Evolutionary conservation across 2,113 vertebrate species (phyloP).

Genomic region (Numida meleagris): DNA sequence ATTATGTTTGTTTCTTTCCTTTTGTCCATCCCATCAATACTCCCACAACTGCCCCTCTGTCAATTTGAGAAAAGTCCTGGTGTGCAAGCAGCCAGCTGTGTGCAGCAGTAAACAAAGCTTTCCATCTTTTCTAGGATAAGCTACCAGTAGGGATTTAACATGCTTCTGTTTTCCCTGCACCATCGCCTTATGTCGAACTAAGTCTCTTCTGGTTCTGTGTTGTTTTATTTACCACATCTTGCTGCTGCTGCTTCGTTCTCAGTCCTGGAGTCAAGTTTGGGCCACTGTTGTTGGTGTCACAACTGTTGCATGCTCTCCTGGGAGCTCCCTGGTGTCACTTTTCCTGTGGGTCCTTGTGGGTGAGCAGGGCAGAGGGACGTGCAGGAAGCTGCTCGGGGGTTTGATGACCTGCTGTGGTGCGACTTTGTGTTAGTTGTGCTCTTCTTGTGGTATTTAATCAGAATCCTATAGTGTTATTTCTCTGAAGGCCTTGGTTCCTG

Average conservation of each 20-base stretch:
- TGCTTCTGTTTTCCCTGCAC: neutral
- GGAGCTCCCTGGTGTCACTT: neutral
- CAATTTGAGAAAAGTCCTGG: neutral
- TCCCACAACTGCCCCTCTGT: neutral
- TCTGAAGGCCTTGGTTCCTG: neutral
- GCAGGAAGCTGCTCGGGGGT: neutral
- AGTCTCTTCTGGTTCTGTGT: neutral
- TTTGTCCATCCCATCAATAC: accelerated
- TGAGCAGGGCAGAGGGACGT: neutral
- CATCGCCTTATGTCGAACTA: accelerated
- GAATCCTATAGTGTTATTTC: neutral
- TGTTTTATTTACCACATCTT: neutral
- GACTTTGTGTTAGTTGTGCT: neutral
- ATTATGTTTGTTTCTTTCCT: neutral
- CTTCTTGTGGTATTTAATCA: neutral
- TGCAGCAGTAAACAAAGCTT: neutral
- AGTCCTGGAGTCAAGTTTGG: neutral
- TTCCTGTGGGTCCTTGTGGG: accelerated
- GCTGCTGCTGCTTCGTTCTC: neutral
- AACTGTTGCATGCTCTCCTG: neutral
- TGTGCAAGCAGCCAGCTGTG: neutral
- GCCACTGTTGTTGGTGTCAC: neutral
- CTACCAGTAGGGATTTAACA: neutral
- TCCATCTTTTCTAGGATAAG: neutral
- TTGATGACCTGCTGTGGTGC: neutral